Evolutionary conservation across 2,797 vertebrate genomes (phyloP).

Genomic region (Chelonia mydas): DNA sequence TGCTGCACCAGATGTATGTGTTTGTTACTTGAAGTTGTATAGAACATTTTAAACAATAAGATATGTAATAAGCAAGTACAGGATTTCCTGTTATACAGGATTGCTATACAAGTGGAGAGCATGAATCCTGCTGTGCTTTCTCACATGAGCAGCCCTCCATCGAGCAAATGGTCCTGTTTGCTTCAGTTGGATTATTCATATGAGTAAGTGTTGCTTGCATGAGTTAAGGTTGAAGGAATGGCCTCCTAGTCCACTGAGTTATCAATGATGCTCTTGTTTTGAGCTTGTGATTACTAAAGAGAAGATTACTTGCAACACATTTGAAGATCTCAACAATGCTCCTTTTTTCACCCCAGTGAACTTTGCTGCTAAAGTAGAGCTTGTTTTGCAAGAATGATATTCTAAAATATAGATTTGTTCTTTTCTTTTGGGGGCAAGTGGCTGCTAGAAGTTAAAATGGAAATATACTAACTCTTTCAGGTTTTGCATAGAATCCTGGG

Average conservation of each 20-base stretch:
- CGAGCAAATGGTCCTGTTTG: neutral
- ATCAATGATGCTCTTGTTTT: neutral
- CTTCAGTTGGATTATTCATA: neutral
- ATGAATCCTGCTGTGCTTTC: neutral
- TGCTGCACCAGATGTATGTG: neutral
- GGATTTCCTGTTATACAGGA: neutral
- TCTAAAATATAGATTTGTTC: neutral
- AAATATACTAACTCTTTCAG: neutral
- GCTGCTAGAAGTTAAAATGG: neutral
- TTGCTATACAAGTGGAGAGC: neutral
- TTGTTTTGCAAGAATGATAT: neutral
- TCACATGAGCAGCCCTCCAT: neutral
- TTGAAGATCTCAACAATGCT: neutral
- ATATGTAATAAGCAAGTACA: neutral
- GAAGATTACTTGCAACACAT: neutral
- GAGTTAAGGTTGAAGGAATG: neutral
- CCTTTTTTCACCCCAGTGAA: neutral
- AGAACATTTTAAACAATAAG: conserved; percentile 2
- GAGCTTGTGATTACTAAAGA: neutral
- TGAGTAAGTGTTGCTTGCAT: neutral
- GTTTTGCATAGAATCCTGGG: neutral
- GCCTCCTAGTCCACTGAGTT: neutral
- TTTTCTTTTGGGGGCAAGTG: neutral
- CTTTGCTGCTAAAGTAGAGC: neutral
- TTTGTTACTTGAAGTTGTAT: neutral